phyloP scores from a whole-genome alignment of 2,797 vertebrate species.

The Masticophis lateralis region DNA sequence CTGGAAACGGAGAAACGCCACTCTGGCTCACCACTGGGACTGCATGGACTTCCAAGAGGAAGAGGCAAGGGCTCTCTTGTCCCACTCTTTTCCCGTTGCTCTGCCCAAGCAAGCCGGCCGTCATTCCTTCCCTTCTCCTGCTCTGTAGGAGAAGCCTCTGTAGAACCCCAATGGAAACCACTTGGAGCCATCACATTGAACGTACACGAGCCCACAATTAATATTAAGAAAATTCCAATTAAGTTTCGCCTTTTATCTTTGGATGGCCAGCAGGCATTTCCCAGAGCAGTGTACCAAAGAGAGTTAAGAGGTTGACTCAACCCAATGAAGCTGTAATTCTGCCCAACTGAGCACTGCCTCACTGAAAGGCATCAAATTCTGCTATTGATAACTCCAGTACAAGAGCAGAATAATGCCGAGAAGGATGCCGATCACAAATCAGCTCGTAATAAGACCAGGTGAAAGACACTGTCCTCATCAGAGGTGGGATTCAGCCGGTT shows the following conservation, averaged over 20 bases:
- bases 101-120: neutral
- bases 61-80: slow-evolving; percentile 58
- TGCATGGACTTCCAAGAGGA: slow-evolving; percentile 83
- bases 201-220: too few relatives aligned
- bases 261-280: neutral
- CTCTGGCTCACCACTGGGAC: slow-evolving; percentile 80
- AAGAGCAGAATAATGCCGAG: neutral
- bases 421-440: neutral
- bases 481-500: too few relatives aligned
- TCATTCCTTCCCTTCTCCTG: too few relatives aligned
- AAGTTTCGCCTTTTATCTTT: neutral
- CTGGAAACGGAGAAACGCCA: slow-evolving; percentile 80
- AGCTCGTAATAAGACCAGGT: neutral
- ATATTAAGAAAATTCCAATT: neutral
- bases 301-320: neutral
- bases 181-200: neutral
- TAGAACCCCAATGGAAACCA: neutral
- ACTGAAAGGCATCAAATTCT: neutral
- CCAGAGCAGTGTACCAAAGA: neutral
- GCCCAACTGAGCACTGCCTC: neutral
- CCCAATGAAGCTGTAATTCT: neutral
- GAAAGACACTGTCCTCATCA: neutral
- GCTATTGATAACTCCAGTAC: neutral
- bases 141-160: too few relatives aligned
- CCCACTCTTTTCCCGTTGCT: neutral